phyloP scores from a whole-genome alignment of 2,888 invertebrate genomes.

The Neoscelio sp. region DNA sequence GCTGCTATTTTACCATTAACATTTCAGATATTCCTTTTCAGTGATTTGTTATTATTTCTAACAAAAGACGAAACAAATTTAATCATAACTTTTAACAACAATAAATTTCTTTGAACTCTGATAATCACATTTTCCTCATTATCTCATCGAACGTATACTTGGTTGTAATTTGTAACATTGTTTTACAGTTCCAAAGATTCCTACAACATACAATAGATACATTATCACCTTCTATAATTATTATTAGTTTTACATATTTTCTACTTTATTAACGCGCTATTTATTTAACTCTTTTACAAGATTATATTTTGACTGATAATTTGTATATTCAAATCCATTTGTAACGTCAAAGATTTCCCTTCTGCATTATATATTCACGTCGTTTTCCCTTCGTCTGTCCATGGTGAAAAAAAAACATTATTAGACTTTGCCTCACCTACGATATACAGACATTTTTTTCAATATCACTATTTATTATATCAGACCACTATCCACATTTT shows the following conservation, averaged over 20 bases:
- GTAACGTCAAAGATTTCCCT: too few relatives aligned
- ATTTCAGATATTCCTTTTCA: background rate
- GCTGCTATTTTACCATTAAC: background rate
- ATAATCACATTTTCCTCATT: background rate
- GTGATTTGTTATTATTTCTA: background rate
- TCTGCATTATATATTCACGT: too few relatives aligned
- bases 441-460: too few relatives aligned
- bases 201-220: background rate
- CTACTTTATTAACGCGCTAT: background rate
- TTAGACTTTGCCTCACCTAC: too few relatives aligned
- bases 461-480: background rate
- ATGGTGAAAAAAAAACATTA: too few relatives aligned
- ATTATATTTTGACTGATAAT: too few relatives aligned
- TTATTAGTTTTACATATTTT: slow-evolving; percentile 9
- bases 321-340: background rate
- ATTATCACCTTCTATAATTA: background rate
- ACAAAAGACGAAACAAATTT: background rate
- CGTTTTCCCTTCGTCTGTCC: too few relatives aligned
- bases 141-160: background rate
- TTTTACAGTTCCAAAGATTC: background rate
- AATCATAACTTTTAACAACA: background rate
- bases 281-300: background rate
- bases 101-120: too few relatives aligned
- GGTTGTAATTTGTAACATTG: background rate
- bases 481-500: too few relatives aligned